phyloP scores from a whole-genome alignment of 92 coral and sea anemone genomes.

The Porites rus region DNA sequence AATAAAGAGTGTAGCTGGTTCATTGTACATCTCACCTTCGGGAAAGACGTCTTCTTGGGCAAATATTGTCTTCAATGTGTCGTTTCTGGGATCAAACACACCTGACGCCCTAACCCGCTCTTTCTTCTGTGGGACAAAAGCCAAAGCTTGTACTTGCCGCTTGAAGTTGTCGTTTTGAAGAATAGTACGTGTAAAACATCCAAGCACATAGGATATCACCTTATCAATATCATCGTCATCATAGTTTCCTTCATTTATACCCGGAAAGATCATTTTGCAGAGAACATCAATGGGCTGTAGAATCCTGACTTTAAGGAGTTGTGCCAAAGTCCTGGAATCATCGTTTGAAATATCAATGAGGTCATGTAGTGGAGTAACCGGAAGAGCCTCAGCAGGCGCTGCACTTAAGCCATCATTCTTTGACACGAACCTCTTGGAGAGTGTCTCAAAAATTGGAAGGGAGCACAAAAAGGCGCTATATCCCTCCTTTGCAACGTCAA shows the following conservation, averaged over 20 bases:
- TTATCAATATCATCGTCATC: constrained; percentile 53
- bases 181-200: constrained; percentile 20
- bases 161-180: constrained; percentile 7
- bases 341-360: constrained; percentile 56
- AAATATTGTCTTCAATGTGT: constrained; percentile 32
- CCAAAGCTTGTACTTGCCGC: constrained; percentile 22
- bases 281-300: constrained; percentile 46
- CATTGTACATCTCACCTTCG: constrained; percentile 1
- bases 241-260: constrained; percentile 44
- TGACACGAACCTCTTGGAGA: constrained; percentile 16
- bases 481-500: background rate
- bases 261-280: constrained; percentile 51
- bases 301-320: constrained; percentile 37
- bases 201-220: constrained; percentile 47
- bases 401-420: constrained; percentile 9
- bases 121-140: constrained; percentile 48
- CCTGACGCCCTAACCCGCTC: constrained; percentile 51
- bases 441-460: constrained; percentile 71
- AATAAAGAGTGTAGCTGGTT: constrained; percentile 35
- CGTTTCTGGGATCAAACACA: constrained; percentile 64
- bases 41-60: constrained; percentile 70
- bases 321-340: constrained; percentile 58
- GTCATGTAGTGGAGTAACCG: constrained; percentile 30
- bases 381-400: constrained; percentile 51
- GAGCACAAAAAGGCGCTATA: background rate